Percentiles rank a stretch among this genome's conserved stretches.
phyloP scores from a whole-genome alignment of 2,797 vertebrate genomes.

The Phataginus tricuspis region DNA sequence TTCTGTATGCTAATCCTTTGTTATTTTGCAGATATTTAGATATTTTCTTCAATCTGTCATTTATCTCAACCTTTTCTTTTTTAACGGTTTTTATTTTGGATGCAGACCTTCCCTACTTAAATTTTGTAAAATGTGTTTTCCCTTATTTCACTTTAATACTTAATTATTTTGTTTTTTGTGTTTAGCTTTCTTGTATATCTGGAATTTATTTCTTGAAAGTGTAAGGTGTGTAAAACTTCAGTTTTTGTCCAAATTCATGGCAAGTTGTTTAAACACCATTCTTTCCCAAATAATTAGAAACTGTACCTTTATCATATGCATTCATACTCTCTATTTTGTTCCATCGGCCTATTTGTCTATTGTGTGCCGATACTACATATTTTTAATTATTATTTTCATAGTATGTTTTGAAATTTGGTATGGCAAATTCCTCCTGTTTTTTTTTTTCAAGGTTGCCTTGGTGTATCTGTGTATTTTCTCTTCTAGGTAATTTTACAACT shows the following conservation, averaged over 20 bases:
- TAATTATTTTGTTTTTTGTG: constrained; percentile 31
- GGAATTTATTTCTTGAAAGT: constrained; percentile 10
- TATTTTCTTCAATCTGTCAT: neutral
- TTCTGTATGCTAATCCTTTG: neutral
- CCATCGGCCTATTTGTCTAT: neutral
- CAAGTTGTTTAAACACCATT: neutral
- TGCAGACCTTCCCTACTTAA: neutral
- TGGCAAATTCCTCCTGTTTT: neutral
- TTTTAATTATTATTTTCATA: neutral
- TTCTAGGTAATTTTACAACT: constrained; percentile 12
- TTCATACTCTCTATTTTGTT: neutral
- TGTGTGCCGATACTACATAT: neutral
- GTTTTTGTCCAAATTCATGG: constrained; percentile 35
- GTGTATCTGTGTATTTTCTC: constrained; percentile 11
- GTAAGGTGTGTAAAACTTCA: neutral
- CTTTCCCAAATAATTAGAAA: neutral
- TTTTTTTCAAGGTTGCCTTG: neutral
- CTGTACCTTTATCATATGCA: neutral
- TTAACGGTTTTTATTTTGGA: neutral
- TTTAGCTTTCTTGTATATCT: constrained; percentile 20
- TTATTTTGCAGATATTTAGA: neutral
- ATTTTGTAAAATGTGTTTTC: constrained; percentile 38
- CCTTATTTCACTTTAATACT: constrained; percentile 31
- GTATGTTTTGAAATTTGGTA: neutral
- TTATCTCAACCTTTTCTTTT: neutral